Evolutionary conservation across 2,113 vertebrate genomes (phyloP).

Genomic region (Turnix velox): DNA sequence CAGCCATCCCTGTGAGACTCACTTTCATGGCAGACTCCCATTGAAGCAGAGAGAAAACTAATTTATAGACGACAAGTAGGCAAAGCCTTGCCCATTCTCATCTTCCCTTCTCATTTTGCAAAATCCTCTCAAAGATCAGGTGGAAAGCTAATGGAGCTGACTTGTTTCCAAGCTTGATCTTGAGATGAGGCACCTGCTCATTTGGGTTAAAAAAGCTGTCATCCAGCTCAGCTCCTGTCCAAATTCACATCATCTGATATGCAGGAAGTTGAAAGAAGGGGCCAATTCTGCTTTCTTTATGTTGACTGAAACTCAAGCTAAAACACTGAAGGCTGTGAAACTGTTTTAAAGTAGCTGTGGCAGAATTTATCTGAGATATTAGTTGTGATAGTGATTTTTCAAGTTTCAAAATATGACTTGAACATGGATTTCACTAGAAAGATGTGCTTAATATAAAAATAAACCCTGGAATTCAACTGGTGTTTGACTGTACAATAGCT

Average conservation of each 20-base stretch:
- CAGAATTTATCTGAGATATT: not conserved
- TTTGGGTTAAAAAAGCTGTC: not conserved
- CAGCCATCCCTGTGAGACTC: not conserved
- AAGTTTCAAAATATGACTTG: not conserved
- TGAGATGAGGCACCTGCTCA: not conserved
- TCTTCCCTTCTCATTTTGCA: not conserved
- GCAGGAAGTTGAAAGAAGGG: not conserved
- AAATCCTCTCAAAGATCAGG: not conserved
- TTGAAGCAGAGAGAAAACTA: not conserved
- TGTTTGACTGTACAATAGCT: slow-evolving; percentile 9
- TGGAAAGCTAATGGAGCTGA: not conserved
- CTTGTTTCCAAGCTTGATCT: not conserved
- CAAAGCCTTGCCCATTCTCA: not conserved
- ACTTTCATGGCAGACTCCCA: not conserved
- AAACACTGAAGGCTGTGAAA: not conserved
- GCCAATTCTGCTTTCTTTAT: not conserved
- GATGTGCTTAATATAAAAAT: not conserved
- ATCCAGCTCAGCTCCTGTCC: not conserved
- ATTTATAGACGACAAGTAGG: not conserved
- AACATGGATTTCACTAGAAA: not conserved
- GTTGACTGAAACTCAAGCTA: not conserved
- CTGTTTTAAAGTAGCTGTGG: not conserved
- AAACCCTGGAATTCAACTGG: not conserved
- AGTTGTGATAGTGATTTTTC: not conserved
- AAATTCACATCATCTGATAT: not conserved